Conservation (phyloP, 2,113 vertebrate genomes). For the Gnathonemus echidnorhynchus region DNA sequence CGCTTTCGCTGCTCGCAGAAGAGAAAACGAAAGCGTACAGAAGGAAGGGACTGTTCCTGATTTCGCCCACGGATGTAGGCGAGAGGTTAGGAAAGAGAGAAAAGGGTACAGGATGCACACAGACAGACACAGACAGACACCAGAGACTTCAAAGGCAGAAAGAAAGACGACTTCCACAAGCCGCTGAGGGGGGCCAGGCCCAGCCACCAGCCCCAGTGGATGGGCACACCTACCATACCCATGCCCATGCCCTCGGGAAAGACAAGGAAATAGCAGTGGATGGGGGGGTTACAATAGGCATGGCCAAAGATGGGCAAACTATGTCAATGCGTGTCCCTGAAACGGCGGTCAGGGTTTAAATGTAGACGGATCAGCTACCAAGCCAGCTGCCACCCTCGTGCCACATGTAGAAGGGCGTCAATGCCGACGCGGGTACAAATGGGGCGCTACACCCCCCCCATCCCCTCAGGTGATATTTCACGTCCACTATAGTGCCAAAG, state of each 20-base stretch:
- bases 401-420: constrained; percentile 31
- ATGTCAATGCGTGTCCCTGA: constrained; percentile 54
- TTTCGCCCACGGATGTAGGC: not conserved
- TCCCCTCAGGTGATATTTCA: not conserved
- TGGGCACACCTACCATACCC: constrained; percentile 46
- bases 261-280: constrained; percentile 53
- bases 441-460: not conserved
- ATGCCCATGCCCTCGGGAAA: constrained; percentile 49
- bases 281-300: constrained; percentile 50
- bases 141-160: not conserved
- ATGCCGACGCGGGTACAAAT: not conserved
- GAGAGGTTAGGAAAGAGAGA: constrained; percentile 1
- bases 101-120: not conserved
- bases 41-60: not conserved
- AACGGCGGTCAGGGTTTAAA: constrained; percentile 56
- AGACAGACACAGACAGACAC: not conserved
- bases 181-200: not conserved
- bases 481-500: not conserved
- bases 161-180: not conserved
- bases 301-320: constrained; percentile 71
- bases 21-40: not conserved
- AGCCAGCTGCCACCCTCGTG: constrained; percentile 51
- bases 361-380: constrained; percentile 39
- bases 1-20: not conserved
- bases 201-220: constrained; percentile 17